A percentile compares a stretch with the other conserved stretches of the same genome.
These are phyloP conservation scores for Molanna angustata DNA, from an alignment of 2,888 invertebrate species.

Conservation along the genomic window DNA sequence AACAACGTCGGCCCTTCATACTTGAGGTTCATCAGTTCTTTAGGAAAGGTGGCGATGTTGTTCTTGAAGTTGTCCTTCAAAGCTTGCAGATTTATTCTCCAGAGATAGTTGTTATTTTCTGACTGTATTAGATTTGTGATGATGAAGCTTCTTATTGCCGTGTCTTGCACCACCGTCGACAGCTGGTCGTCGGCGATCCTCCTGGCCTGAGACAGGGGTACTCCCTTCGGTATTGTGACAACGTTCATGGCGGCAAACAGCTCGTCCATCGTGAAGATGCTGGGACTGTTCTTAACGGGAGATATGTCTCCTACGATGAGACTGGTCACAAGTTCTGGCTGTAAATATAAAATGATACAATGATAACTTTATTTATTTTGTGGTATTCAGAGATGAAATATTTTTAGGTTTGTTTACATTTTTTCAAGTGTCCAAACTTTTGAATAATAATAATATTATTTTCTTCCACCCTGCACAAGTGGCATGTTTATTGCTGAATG, in stretches of 20 bases:
- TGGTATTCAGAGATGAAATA: no score
- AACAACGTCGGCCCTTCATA: constrained; percentile 76
- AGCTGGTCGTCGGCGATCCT: constrained; percentile 65
- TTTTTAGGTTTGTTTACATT: no score
- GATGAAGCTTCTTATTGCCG: constrained; percentile 71
- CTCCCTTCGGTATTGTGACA: constrained; percentile 58
- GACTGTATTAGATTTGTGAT: constrained; percentile 80
- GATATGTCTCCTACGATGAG: constrained; percentile 71
- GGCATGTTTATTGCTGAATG: no score
- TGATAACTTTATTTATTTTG: no score
- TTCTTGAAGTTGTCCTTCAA: constrained; percentile 64
- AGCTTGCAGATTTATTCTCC: constrained; percentile 78
- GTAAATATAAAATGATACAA: constrained; percentile 29
- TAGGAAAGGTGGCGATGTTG: constrained; percentile 65
- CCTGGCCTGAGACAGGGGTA: constrained; percentile 68
- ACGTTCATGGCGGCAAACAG: constrained; percentile 66
- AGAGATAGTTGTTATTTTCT: constrained; percentile 61
- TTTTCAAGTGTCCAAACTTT: no score
- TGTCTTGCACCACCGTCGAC: constrained; percentile 54
- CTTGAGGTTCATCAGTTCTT: constrained; percentile 47
- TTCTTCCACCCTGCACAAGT: no score
- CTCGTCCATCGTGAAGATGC: constrained; percentile 58
- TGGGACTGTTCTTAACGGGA: constrained; percentile 62
- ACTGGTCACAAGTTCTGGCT: constrained; percentile 63
- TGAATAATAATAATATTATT: no score